A percentile compares a stretch with the other conserved stretches of the same genome.
phyloP scores from a whole-genome alignment of 2,113 vertebrate species.

The Tylochromis polylepis region DNA sequence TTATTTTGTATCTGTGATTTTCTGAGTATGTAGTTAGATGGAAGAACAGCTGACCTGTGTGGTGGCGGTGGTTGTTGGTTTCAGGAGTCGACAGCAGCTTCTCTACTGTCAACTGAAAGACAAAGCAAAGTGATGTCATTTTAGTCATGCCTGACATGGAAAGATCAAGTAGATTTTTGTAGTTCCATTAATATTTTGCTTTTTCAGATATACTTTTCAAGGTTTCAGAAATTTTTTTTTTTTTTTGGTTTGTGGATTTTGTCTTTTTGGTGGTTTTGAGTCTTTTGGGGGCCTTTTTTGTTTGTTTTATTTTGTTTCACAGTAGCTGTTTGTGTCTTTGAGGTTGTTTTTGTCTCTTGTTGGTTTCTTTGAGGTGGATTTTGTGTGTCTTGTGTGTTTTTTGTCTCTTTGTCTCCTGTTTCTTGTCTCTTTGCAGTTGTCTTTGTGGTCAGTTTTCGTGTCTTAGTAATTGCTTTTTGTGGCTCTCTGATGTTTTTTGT shows the following conservation, averaged over 20 bases:
- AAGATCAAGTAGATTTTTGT: neutral
- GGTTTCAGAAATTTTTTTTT: too few species aligned
- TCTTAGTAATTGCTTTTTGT: neutral
- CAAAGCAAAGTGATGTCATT: neutral
- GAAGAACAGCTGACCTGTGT: neutral
- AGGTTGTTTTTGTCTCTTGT: neutral
- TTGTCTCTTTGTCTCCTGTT: neutral
- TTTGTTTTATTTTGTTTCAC: neutral
- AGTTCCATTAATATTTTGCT: neutral
- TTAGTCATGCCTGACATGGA: neutral
- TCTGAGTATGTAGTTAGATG: neutral
- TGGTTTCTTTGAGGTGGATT: neutral
- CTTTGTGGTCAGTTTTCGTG: neutral
- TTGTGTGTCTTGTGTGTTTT: accelerated
- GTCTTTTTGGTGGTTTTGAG: neutral
- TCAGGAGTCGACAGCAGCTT: slow-evolving; percentile 10
- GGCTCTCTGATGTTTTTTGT: neutral
- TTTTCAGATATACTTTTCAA: neutral
- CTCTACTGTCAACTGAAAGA: slow-evolving; percentile 36
- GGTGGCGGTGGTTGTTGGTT: neutral
- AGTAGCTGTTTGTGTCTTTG: neutral
- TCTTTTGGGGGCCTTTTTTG: neutral
- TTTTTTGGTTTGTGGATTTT: neutral
- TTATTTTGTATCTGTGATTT: neutral
- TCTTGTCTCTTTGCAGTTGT: neutral